phyloP scores from a whole-genome alignment of 2,113 vertebrate species.

The Poeciliopsis occidentalis region DNA sequence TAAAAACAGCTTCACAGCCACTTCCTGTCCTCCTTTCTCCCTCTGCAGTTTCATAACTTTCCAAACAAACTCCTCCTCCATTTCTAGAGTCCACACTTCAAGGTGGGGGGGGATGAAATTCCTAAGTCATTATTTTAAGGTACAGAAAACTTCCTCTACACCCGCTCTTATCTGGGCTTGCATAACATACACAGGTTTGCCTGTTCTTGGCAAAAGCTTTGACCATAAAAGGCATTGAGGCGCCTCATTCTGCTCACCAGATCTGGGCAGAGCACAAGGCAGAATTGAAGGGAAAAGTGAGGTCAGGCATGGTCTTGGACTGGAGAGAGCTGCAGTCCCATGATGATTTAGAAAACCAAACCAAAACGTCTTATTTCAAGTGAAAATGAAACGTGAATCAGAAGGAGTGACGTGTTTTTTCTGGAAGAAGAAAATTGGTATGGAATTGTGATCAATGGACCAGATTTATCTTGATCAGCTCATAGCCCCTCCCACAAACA shows the following conservation, averaged over 20 bases:
- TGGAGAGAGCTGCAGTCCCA: conserved; percentile 12
- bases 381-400: neutral
- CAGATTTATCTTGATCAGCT: neutral
- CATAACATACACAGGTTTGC: conserved; percentile 44
- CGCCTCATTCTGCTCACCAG: conserved; percentile 50
- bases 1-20: conserved; percentile 66
- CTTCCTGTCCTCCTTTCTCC: conserved; percentile 56
- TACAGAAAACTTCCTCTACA: conserved; percentile 64
- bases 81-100: conserved; percentile 32
- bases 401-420: conserved; percentile 35
- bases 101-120: conserved; percentile 60
- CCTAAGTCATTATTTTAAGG: conserved; percentile 67
- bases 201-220: conserved; percentile 64
- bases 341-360: conserved; percentile 3
- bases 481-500: no score
- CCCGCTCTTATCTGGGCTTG: conserved; percentile 57
- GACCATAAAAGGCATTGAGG: conserved; percentile 76
- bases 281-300: conserved; percentile 43
- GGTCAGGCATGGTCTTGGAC: conserved; percentile 22
- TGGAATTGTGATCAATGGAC: neutral
- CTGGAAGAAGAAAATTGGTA: conserved; percentile 31
- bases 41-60: conserved; percentile 63
- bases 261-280: conserved; percentile 55
- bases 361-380: neutral
- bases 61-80: conserved; percentile 44